Base-by-base conservation (phyloP, 1,140 invertebrate genomes). In the Drosophila rhopaloa region DNA sequence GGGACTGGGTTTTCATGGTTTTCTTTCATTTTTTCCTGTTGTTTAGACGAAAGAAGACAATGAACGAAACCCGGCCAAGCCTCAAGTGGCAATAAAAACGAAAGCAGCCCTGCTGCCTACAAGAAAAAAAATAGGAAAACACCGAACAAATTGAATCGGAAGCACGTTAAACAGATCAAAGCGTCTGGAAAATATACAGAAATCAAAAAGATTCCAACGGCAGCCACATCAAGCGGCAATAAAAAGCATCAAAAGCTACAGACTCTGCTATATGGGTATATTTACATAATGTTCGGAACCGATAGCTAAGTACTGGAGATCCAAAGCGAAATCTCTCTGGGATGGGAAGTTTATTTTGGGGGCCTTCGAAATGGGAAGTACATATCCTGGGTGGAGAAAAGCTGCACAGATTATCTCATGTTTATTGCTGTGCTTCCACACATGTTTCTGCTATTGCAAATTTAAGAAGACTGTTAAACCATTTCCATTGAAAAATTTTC, bases 21-120 rank as follows among this genome's bases (percentile, higher is more conserved):
- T 40, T 43, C 54, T 29, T 43, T 43, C 38, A 43, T 43, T 61
- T 40, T 4, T 10, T 4, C 7, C 10, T 6, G 51, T 63, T 83
- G 81, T 81, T 76, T 80, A 77, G 66, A 62, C 24, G 29, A 77
- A 5, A 24, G 24, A 41, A 29, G 61, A 44, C 32, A 47, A 35
- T 37, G 29, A 46, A 53, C 50, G 14, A 37, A 35, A 11, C 29
- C 43, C 41, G 27, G 35, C 24, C 37, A 43, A 27, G 72, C 70
- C 75, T 83, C 76, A 84, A 83, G 81, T 72, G 81, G 81, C 81
- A 84, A 84, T 84, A 84, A 84, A 82, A 82, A 78, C 74, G 79
- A 81, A 81, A 82, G 79, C 78, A 81, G 46, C 55, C 48, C 14
- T 24, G 13, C 53, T 55, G 13, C 19, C 8, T 10, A 19, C 7